Conservation (phyloP, 2,797 vertebrate genomes). For the Mus minutoides region DNA sequence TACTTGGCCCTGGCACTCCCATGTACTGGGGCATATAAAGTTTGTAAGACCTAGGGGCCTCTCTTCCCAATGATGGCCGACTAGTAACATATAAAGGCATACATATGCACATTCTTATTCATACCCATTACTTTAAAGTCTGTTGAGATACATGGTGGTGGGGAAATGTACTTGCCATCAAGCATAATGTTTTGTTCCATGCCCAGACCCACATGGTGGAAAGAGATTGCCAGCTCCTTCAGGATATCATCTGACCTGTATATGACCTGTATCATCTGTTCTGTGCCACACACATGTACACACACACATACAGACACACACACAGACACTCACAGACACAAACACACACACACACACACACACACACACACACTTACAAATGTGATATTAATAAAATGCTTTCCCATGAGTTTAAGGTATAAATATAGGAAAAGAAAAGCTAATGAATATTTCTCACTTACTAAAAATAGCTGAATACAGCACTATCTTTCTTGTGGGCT, state of each 20-base stretch:
- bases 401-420: background rate
- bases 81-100: too few relatives aligned
- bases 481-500: background rate
- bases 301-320: background rate
- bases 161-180: too few relatives aligned
- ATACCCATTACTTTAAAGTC: background rate
- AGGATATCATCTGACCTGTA: background rate
- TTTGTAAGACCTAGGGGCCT: too few relatives aligned
- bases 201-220: background rate
- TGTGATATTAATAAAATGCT: background rate
- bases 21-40: too few relatives aligned
- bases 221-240: too few relatives aligned
- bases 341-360: too few relatives aligned
- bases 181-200: background rate
- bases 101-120: background rate
- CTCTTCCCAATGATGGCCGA: too few relatives aligned
- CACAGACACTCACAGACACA: background rate
- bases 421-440: accelerated
- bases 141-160: background rate
- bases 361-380: background rate
- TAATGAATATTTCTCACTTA: background rate
- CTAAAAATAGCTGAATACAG: background rate
- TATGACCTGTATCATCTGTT: too few relatives aligned
- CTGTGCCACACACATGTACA: background rate
- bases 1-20: too few relatives aligned